phyloP scores from a whole-genome alignment of 2,113 vertebrate genomes.

The Grantiella picta region DNA sequence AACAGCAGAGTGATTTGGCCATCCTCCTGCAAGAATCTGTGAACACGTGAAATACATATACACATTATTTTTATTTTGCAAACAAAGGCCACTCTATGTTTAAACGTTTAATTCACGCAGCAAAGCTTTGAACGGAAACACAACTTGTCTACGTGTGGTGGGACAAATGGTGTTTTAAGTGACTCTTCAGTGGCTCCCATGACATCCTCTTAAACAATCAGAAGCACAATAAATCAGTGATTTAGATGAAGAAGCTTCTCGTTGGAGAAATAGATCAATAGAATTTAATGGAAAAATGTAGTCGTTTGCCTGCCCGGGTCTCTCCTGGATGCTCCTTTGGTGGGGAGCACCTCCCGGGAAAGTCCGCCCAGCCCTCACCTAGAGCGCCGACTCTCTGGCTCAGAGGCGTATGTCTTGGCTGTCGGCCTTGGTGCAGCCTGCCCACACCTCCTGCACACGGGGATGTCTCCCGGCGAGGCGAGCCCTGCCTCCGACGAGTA shows the following conservation, averaged over 20 bases:
- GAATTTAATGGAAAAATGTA: conserved; percentile 34
- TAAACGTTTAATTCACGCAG: not conserved
- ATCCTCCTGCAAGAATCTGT: not conserved
- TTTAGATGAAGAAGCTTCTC: conserved; percentile 43
- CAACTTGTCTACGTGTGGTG: not conserved
- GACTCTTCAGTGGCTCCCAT: conserved; percentile 39
- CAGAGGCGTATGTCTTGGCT: too few relatives aligned
- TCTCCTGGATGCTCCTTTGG: too few relatives aligned
- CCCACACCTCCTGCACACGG: too few relatives aligned
- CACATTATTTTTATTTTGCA: not conserved
- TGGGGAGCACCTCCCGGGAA: too few relatives aligned
- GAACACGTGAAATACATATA: not conserved
- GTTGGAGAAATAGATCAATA: conserved; percentile 34
- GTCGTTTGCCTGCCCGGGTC: too few relatives aligned
- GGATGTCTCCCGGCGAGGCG: too few relatives aligned
- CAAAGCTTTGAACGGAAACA: not conserved
- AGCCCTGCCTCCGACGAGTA: too few relatives aligned
- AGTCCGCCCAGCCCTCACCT: too few relatives aligned
- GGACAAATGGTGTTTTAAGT: not conserved
- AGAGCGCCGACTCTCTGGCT: too few relatives aligned
- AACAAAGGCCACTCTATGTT: not conserved
- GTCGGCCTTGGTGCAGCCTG: too few relatives aligned
- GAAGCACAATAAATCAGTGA: not conserved
- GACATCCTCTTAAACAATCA: conserved; percentile 39
- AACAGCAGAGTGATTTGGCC: not conserved